Base-by-base conservation (phyloP, 2,888 invertebrate genomes). In the Drosophila bunnanda region DNA sequence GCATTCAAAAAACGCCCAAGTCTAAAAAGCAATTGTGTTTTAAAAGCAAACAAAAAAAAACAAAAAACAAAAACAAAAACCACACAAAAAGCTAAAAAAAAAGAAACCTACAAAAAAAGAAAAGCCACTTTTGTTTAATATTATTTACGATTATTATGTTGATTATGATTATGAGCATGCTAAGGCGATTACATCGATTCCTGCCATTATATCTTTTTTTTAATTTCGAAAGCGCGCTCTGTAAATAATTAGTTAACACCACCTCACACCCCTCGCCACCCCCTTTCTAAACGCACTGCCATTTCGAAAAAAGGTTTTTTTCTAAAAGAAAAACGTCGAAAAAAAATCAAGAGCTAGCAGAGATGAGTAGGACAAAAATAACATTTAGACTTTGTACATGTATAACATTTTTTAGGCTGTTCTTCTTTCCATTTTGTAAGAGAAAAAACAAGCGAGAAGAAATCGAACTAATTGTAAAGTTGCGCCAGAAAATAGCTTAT, bases 341-440 rank as follows among this genome's bases (percentile, higher is more conserved):
- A 50, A 43, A 48, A 25, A 84, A 65, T n/a, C 55, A 50, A 46
- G 64, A 79, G 52, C 39, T 66, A 50, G 34, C 43, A 38, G 78
- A 81, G 68, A 22, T 52, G 61, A 68, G 64, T 61, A 80, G 61
- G 25, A 46, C 12, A n/a, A 61, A 50, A 39, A 52, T 22, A 80
- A 67, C 41, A 87, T 77, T 87, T 80, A 85, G 82, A 83, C 88
- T 85, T 85, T 83, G 80, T 88, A 88, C 73, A 82, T 82, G 82
- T 82, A 80, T 75, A 85, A 82, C 82, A 82, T 82, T 71, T 82
- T 71, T 88, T 82, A 88, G 82, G 88, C 82, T 82, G 86, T 82
- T 82, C 81, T 77, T 71, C 80, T 84, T 79, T 87, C 73, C 77
- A 68, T 67, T 67, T 61, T 72, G 62, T 76, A 82, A 74, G 60